phyloP scores from a whole-genome alignment of 2,113 vertebrate genomes.

The Bombycilla garrulus region DNA sequence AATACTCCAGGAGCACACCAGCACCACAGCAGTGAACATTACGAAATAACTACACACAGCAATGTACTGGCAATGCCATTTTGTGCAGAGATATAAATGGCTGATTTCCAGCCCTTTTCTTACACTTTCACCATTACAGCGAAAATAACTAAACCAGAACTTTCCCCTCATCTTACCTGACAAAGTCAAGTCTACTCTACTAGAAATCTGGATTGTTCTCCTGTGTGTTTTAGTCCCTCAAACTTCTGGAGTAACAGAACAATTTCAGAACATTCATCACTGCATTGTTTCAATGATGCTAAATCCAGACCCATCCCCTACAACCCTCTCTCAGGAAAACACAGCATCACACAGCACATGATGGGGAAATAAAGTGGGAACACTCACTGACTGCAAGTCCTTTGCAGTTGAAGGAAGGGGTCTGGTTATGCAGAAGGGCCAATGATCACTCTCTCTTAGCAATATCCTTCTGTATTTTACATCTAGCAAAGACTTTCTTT shows the following conservation, averaged over 20 bases:
- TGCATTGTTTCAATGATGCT: neutral
- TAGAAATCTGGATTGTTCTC: neutral
- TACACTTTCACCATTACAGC: conserved; percentile 17
- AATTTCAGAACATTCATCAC: neutral
- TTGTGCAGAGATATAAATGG: conserved; percentile 49
- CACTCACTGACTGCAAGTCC: neutral
- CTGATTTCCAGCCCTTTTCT: conserved; percentile 45
- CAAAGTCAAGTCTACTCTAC: neutral
- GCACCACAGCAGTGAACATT: neutral
- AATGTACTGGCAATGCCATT: conserved; percentile 35
- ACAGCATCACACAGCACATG: neutral
- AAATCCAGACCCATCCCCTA: neutral
- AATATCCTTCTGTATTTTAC: neutral
- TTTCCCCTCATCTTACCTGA: conserved; percentile 24
- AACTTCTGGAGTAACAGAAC: neutral
- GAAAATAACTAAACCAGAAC: conserved; percentile 24
- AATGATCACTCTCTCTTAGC: neutral
- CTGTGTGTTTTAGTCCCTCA: neutral
- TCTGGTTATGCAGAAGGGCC: neutral
- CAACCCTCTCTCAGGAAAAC: neutral
- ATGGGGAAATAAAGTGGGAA: neutral
- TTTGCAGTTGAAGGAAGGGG: neutral
- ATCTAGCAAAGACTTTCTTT: neutral
- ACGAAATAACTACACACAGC: conserved; percentile 39
- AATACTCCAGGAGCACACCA: neutral